These are phyloP conservation scores for Chelon labrosus DNA, from an alignment of 2,797 vertebrate genomes.

Conservation along the genomic window DNA sequence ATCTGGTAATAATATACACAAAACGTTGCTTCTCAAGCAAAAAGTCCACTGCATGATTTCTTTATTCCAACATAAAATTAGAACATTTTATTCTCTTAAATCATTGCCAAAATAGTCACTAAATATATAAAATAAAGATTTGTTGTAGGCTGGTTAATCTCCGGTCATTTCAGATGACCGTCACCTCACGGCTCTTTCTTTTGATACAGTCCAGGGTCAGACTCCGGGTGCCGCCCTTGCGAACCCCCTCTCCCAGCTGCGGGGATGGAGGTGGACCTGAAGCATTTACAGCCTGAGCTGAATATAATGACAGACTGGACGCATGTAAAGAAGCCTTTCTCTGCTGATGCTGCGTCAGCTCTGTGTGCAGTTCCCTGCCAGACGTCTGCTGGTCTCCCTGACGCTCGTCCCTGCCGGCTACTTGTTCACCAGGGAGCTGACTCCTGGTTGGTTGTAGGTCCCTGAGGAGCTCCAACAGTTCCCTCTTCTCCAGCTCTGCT, in stretches of 20 bases:
- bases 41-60: not conserved
- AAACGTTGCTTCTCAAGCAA: constrained; percentile 1
- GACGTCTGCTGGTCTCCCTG: constrained; percentile 32
- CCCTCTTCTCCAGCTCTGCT: constrained; percentile 89
- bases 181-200: constrained; percentile 89
- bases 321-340: constrained; percentile 76
- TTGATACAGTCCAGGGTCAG: constrained; percentile 87
- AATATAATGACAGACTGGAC: constrained; percentile 65
- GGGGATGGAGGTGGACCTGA: constrained; percentile 58
- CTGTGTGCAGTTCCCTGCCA: constrained; percentile 36
- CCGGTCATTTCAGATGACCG: constrained; percentile 77
- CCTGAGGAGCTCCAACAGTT: constrained; percentile 89
- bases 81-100: not conserved
- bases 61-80: not conserved
- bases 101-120: not conserved
- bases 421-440: constrained; percentile 35
- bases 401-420: constrained; percentile 31
- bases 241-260: constrained; percentile 75
- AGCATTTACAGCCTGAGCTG: constrained; percentile 35
- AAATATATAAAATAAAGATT: constrained; percentile 30
- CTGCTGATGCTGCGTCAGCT: constrained; percentile 77
- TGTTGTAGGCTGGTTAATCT: not conserved
- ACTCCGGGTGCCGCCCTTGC: constrained; percentile 79
- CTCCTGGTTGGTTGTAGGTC: constrained; percentile 76
- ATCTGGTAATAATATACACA: not conserved